Evolutionary conservation across 2,113 vertebrate species (phyloP), one percentile per base, ranked within the genome.

Genomic region (Mystacornis crossleyi): DNA sequence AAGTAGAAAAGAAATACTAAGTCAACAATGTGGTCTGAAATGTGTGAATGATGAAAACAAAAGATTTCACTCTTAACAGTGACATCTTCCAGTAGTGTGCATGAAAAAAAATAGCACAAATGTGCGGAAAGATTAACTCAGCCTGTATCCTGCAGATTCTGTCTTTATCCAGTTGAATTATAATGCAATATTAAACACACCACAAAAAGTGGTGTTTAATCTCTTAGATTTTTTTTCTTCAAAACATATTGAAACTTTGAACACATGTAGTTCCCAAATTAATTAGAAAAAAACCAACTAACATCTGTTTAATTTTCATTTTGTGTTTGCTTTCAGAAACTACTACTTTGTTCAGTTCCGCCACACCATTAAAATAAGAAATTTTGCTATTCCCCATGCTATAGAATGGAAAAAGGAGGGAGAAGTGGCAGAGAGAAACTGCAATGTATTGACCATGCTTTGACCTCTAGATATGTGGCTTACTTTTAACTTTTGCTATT

Each of bases 321-420:
- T 9, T 17, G 10, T 34, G 8, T 28, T 67, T 47, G 5, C 4
- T 85, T 81, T 70, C 15, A n/a, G 51, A 61, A 90, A 5, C 6
- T 7, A 62, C 18, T 13, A n/a, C 8, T 57, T 61, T 75, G 3
- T 25, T 57, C 0, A 1, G 7, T 29, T 57, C 1, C 4, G 1
- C 2, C 1, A 19, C 3, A 20, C 18, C 6, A 42, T 10, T 10
- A 83, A 71, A 62, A 51, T n/a, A 48, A 62, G 42, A 51, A 69
- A 51, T 18, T 48, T 61, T 66, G 2, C 14, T 58, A 6, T 17
- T 81, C 6, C 1, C 4, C 2, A 3, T 34, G 40, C 5, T 33
- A 21, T 10, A 45, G 31, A 6, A 57, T 12, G 4, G 20, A 11
- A 72, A 71, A 62, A 58, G 0, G 2, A 42, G 4, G 10, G 73